These are phyloP conservation scores for Sipha maydis DNA, from an alignment of 2,888 invertebrate species.

Conservation along the genomic window DNA sequence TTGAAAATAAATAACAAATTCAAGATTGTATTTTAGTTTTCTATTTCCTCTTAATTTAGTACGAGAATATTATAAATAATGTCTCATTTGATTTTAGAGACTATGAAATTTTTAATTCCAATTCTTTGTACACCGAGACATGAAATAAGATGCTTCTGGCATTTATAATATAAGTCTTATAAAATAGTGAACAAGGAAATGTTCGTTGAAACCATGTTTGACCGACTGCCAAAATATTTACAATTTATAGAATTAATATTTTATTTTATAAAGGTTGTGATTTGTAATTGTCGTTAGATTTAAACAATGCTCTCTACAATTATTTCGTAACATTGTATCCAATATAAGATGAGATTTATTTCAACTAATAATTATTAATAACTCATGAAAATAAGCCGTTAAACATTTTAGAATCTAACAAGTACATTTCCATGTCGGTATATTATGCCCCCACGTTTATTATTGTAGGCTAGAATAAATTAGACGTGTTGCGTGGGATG, in stretches of 20 bases:
- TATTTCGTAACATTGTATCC: background rate
- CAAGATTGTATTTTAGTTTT: background rate
- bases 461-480: slow-evolving; percentile 14
- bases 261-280: background rate
- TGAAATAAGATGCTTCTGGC: background rate
- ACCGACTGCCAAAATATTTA: slow-evolving; percentile 31
- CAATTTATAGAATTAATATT: slow-evolving; percentile 26
- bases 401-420: background rate
- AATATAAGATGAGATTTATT: background rate
- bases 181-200: background rate
- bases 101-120: slow-evolving; percentile 6
- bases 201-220: background rate
- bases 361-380: background rate
- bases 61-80: slow-evolving; percentile 1
- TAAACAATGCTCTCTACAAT: background rate
- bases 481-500: slow-evolving; percentile 7
- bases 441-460: background rate
- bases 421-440: slow-evolving; percentile 2
- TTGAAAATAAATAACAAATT: background rate
- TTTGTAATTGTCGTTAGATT: background rate
- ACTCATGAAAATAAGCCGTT: background rate
- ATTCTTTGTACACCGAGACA: slow-evolving; percentile 12
- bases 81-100: slow-evolving; percentile 1
- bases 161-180: slow-evolving; percentile 12
- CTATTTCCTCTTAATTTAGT: background rate